phyloP scores from a whole-genome alignment of 2,113 vertebrate genomes.

The Camelus bactrianus region DNA sequence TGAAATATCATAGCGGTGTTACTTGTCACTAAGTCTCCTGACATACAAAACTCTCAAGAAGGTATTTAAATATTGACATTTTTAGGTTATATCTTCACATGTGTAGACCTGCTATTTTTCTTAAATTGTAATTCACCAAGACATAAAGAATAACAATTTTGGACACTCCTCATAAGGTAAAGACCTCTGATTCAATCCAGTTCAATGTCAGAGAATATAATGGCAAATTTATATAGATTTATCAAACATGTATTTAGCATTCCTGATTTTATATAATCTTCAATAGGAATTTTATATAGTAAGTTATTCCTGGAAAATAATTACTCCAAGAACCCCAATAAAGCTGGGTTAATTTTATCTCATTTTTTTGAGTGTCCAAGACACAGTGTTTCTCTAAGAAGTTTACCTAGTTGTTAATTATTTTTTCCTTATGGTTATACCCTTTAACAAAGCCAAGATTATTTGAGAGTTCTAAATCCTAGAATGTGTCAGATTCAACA shows the following conservation, averaged over 20 bases:
- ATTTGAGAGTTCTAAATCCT: neutral
- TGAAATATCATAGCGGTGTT: neutral
- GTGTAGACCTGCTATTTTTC: neutral
- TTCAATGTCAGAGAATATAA: neutral
- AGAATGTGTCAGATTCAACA: neutral
- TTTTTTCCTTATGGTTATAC: neutral
- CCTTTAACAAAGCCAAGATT: neutral
- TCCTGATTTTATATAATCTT: neutral
- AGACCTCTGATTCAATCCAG: neutral
- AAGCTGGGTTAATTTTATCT: neutral
- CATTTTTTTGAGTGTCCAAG: neutral
- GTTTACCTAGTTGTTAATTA: neutral
- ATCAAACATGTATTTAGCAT: neutral
- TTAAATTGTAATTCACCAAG: neutral
- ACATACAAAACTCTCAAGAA: constrained; percentile 10
- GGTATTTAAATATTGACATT: neutral
- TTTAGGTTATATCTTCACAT: neutral
- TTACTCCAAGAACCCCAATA: neutral
- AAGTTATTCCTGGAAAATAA: neutral
- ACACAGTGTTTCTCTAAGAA: neutral
- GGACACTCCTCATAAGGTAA: neutral
- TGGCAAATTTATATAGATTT: neutral
- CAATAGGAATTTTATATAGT: neutral
- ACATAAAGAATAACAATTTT: neutral
- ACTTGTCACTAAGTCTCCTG: neutral